phyloP scores from a whole-genome alignment of 2,113 vertebrate genomes.

The Neolamprologus fasciatus region DNA sequence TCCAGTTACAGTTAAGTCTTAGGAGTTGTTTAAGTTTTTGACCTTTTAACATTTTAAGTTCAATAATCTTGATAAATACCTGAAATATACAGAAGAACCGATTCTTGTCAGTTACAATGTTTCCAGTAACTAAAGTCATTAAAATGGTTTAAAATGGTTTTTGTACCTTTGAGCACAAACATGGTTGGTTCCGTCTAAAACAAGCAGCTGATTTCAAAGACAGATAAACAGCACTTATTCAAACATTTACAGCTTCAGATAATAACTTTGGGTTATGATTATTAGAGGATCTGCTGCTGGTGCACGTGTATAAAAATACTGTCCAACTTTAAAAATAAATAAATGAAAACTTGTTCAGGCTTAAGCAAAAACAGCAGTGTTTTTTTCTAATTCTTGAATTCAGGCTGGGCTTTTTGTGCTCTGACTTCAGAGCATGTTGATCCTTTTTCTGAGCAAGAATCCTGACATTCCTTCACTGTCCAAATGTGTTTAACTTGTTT shows the following conservation, averaged over 20 bases:
- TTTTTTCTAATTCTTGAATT: neutral
- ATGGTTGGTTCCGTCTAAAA: accelerated
- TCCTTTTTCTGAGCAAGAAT: no score
- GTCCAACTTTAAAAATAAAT: neutral
- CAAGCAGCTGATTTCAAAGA: neutral
- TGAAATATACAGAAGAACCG: neutral
- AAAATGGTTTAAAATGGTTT: neutral
- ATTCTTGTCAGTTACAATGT: neutral
- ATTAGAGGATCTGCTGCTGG: neutral
- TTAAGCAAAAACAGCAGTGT: neutral
- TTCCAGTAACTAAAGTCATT: neutral
- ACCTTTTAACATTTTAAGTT: neutral
- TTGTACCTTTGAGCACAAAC: neutral
- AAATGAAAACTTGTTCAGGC: neutral
- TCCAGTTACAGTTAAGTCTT: neutral
- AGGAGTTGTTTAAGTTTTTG: neutral
- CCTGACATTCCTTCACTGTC: no score
- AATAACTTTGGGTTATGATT: neutral
- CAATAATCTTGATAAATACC: neutral
- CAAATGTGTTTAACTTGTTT: no score
- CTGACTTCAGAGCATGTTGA: no score
- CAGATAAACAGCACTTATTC: neutral
- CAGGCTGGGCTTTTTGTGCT: neutral
- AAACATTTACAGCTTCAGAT: neutral
- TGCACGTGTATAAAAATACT: neutral